phyloP scores from a whole-genome alignment of 2,113 vertebrate genomes.

The Phrynocephalus versicolor region DNA sequence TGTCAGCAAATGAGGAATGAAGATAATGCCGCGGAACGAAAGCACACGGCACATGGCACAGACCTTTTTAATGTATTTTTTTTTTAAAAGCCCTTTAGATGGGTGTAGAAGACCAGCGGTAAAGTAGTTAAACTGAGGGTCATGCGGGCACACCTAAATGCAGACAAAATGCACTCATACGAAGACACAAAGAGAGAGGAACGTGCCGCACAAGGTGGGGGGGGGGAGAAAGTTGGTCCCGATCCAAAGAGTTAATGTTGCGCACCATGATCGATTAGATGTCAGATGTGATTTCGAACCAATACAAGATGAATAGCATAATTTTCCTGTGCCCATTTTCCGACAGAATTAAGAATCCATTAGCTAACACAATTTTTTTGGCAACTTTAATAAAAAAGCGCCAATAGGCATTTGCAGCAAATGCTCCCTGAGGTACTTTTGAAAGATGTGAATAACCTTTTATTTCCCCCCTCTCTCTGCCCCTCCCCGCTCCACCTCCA shows the following conservation, averaged over 20 bases:
- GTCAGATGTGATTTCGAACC: conserved; percentile 86
- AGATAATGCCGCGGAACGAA: conserved; percentile 64
- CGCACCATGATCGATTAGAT: conserved; percentile 87
- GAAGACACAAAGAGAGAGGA: conserved; percentile 65
- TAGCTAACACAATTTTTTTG: conserved; percentile 84
- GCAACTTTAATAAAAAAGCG: conserved; percentile 81
- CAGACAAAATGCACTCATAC: conserved; percentile 58
- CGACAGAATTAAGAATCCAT: conserved; percentile 86
- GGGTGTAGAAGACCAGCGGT: conserved; percentile 71
- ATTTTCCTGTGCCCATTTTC: conserved; percentile 80
- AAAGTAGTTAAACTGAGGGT: conserved; percentile 75
- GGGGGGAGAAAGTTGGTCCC: conserved; percentile 77
- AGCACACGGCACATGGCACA: conserved; percentile 21
- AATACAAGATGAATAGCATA: conserved; percentile 86
- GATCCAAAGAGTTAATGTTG: conserved; percentile 89
- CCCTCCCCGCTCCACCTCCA: background rate
- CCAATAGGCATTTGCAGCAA: conserved; percentile 63
- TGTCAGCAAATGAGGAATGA: conserved; percentile 63
- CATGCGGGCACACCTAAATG: background rate
- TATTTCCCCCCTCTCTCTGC: background rate
- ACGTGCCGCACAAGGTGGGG: background rate
- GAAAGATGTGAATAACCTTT: conserved; percentile 14
- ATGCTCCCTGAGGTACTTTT: conserved; percentile 65
- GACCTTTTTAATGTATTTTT: background rate
- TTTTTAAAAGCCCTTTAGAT: conserved; percentile 31